Percentiles rank a stretch among this genome's conserved stretches.
Conservation (phyloP, 2,888 invertebrate genomes). For the Platerodrilus igneus region DNA sequence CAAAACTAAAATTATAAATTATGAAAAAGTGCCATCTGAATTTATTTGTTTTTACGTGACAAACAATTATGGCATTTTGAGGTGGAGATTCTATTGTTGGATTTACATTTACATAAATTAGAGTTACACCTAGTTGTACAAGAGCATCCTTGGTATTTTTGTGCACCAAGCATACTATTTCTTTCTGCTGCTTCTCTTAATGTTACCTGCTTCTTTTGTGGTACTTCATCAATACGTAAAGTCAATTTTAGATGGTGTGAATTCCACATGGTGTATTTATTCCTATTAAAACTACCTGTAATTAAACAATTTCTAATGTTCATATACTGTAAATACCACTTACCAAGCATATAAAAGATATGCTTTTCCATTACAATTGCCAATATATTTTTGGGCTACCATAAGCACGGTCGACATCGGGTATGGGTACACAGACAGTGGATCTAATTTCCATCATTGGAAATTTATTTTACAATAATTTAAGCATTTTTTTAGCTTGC, state of each 20-base stretch:
- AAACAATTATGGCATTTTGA: slow-evolving; percentile 5
- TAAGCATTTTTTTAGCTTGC: slow-evolving; percentile 26
- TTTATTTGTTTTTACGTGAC: no score
- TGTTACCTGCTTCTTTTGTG: slow-evolving; percentile 1
- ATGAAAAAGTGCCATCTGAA: no score
- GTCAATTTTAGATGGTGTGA: no score
- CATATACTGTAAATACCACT: slow-evolving; percentile 4
- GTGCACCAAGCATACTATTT: slow-evolving; percentile 3
- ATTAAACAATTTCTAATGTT: slow-evolving; percentile 1
- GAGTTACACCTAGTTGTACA: slow-evolving; percentile 5
- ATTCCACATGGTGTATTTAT: no score
- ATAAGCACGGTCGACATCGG: slow-evolving; percentile 9
- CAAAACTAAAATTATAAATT: no score
- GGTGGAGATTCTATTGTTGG: background rate
- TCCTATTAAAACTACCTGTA: no score
- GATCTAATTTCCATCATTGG: slow-evolving; percentile 17
- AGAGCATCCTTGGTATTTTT: slow-evolving; percentile 6
- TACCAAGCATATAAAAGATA: slow-evolving; percentile 11
- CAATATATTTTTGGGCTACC: slow-evolving; percentile 8
- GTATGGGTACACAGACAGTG: slow-evolving; percentile 11
- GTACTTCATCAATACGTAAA: no score
- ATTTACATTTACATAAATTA: slow-evolving; percentile 5
- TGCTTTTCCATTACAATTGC: slow-evolving; percentile 8
- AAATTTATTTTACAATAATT: no score
- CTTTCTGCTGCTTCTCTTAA: slow-evolving; percentile 2